Percentiles rank a stretch among this genome's conserved stretches.
phyloP scores from a whole-genome alignment of 1,140 invertebrate genomes.

The Drosophila ficusphila region DNA sequence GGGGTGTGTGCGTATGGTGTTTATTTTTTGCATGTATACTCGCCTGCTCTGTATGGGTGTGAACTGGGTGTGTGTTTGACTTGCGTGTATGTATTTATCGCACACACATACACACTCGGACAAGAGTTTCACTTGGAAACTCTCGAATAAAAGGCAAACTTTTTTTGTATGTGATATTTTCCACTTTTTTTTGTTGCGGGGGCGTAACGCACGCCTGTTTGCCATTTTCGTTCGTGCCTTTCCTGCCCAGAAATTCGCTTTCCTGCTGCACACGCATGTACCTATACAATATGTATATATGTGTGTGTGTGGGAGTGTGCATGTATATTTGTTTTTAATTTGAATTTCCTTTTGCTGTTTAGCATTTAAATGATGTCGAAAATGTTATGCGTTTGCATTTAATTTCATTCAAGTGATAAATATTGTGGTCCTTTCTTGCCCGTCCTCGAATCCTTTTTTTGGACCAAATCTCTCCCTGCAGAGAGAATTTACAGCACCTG shows the following conservation, averaged over 20 bases:
- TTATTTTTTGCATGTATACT: constrained; percentile 73
- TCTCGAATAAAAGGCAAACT: constrained; percentile 49
- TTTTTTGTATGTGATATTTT: constrained; percentile 38
- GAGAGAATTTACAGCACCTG: constrained; percentile 61
- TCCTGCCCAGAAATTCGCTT: constrained; percentile 59
- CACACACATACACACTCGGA: constrained; percentile 11
- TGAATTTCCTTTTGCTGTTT: constrained; percentile 69
- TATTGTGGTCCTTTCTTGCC: constrained; percentile 17
- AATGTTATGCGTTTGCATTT: constrained; percentile 65
- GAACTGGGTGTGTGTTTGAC: constrained; percentile 55
- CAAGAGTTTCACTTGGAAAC: constrained; percentile 67
- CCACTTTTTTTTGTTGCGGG: constrained; percentile 37
- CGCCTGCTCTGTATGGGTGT: constrained; percentile 56
- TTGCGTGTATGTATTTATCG: constrained; percentile 54
- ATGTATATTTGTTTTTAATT: constrained; percentile 67
- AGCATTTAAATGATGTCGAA: constrained; percentile 76
- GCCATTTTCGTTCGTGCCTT: constrained; percentile 66
- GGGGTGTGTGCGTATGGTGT: constrained; percentile 44
- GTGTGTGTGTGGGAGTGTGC: constrained; percentile 6
- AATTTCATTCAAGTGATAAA: constrained; percentile 72
- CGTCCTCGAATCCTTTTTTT: background rate
- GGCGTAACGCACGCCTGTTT: constrained; percentile 54
- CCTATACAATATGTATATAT: background rate
- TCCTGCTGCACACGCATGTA: constrained; percentile 22
- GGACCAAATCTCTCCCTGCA: background rate